Evolutionary conservation across 2,797 vertebrate genomes (phyloP).

Genomic region (Onychomys torridus): DNA sequence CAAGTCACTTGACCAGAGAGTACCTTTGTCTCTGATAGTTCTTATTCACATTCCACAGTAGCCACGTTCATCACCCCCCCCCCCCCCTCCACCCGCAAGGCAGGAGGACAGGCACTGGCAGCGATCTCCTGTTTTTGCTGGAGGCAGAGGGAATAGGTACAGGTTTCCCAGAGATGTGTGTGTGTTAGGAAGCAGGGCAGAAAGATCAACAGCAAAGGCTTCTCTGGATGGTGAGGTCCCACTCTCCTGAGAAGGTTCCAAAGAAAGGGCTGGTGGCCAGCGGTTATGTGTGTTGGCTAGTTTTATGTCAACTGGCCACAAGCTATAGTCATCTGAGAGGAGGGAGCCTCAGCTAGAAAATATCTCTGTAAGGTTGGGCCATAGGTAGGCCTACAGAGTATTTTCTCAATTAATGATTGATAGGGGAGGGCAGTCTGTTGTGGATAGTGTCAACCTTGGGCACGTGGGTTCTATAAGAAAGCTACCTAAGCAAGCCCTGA

Average conservation of each 20-base stretch:
- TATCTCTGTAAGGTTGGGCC: background rate
- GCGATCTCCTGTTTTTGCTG: background rate
- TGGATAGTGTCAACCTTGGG: background rate
- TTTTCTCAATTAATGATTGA: background rate
- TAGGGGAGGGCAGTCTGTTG: background rate
- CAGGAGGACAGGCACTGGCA: background rate
- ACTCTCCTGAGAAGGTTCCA: background rate
- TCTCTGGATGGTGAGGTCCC: background rate
- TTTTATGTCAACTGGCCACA: background rate
- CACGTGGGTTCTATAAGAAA: background rate
- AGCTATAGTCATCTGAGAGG: background rate
- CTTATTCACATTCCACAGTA: background rate
- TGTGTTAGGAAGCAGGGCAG: background rate
- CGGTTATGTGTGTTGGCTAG: too few relatives aligned
- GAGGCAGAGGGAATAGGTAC: background rate
- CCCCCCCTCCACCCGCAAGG: background rate
- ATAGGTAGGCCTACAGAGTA: background rate
- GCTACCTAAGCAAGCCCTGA: background rate
- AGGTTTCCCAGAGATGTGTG: background rate
- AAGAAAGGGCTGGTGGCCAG: background rate
- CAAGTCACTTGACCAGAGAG: background rate
- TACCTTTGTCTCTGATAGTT: background rate
- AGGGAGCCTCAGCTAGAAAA: background rate
- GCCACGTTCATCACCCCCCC: background rate
- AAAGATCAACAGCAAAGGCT: background rate